Evolutionary conservation across 2,113 vertebrate genomes (phyloP).

Genomic region (Cyprichromis sp.): DNA sequence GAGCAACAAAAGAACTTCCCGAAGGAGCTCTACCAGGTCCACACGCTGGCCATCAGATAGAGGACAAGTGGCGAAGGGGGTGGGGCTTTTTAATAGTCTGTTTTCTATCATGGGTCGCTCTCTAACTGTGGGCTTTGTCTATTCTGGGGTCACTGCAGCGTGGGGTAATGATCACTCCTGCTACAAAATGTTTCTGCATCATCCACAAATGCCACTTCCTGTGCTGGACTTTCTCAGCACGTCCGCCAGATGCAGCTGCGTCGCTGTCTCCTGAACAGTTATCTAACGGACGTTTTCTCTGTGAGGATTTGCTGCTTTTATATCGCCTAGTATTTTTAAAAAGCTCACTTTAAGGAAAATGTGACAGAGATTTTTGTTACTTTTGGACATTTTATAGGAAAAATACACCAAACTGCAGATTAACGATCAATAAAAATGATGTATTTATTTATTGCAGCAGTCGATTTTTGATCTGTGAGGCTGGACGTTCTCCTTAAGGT

Average conservation of each 20-base stretch:
- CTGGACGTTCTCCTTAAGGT: background rate
- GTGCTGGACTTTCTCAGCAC: background rate
- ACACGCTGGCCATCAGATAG: constrained; percentile 89
- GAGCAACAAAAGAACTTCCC: constrained; percentile 91
- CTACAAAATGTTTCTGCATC: background rate
- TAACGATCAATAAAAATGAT: background rate
- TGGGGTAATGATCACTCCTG: background rate
- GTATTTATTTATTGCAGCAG: background rate
- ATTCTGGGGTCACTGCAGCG: background rate
- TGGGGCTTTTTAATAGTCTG: background rate
- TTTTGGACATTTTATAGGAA: background rate
- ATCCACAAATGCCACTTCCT: background rate
- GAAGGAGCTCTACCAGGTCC: constrained; percentile 92
- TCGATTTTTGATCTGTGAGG: background rate
- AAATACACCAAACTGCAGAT: background rate
- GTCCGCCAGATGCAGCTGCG: background rate
- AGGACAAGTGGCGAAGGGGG: background rate
- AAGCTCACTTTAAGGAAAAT: background rate
- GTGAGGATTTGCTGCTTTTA: background rate
- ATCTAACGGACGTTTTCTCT: background rate
- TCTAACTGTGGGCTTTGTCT: background rate
- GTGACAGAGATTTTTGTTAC: background rate
- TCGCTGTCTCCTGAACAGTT: background rate
- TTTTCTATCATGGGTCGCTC: background rate
- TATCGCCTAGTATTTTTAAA: background rate